Conservation (phyloP, 2,888 invertebrate genomes). For the Alloscopus bannaensis region DNA sequence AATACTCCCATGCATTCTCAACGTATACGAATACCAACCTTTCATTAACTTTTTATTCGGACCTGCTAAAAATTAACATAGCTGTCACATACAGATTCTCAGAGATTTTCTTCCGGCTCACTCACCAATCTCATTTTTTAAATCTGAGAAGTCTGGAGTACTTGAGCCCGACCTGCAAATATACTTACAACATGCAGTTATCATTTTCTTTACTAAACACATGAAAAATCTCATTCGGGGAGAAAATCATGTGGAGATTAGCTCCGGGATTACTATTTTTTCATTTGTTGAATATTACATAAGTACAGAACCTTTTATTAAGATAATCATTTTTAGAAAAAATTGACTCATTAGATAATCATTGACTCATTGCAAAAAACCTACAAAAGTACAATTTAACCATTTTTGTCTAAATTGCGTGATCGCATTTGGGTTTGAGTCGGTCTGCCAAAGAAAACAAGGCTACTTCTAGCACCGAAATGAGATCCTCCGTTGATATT, state of each 20-base stretch:
- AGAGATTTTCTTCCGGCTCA: neutral
- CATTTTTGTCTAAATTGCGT: slow-evolving; percentile 1
- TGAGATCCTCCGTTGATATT: slow-evolving; percentile 1
- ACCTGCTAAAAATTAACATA: slow-evolving; percentile 14
- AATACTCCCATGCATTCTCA: too few relatives aligned
- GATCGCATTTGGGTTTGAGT: neutral
- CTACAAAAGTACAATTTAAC: slow-evolving; percentile 1
- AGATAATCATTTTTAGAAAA: neutral
- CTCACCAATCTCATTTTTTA: neutral
- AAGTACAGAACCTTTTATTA: too few relatives aligned
- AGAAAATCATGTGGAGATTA: slow-evolving; percentile 16
- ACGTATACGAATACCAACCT: too few relatives aligned
- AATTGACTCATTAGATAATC: neutral
- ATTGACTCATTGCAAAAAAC: too few relatives aligned
- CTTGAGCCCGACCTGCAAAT: too few relatives aligned
- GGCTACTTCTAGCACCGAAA: neutral
- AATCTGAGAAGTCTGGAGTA: too few relatives aligned
- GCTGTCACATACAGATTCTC: slow-evolving; percentile 12
- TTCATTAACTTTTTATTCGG: too few relatives aligned
- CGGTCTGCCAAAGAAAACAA: neutral
- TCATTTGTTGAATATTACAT: too few relatives aligned
- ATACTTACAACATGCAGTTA: too few relatives aligned
- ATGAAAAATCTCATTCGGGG: too few relatives aligned
- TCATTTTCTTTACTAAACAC: too few relatives aligned
- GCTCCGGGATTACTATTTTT: too few relatives aligned